phyloP scores from a whole-genome alignment of 2,797 vertebrate species.

The Podarcis siculus region DNA sequence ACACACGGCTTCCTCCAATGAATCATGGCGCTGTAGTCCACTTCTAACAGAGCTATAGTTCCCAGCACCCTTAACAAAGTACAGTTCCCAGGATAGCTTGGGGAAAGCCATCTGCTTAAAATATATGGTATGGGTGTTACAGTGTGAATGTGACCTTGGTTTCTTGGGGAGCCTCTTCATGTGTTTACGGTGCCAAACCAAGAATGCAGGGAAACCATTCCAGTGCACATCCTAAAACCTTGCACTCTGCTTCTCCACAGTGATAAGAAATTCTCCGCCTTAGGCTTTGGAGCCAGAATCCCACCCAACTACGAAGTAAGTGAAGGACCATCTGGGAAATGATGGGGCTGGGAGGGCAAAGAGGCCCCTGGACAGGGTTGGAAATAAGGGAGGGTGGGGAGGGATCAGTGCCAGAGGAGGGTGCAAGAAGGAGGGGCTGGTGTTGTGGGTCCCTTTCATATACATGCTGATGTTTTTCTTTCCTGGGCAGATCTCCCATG shows the following conservation, averaged over 20 bases:
- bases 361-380: background rate
- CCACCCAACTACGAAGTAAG: constrained; percentile 96
- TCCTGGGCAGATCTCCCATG: constrained; percentile 89
- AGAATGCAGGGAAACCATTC: no score
- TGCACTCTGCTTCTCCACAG: constrained; percentile 71
- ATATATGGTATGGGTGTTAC: no score
- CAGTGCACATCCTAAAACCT: background rate
- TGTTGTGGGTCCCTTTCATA: no score
- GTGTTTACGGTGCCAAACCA: no score
- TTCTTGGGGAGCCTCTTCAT: background rate
- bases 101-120: no score
- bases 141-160: background rate
- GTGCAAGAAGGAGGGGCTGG: no score
- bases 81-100: no score
- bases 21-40: no score
- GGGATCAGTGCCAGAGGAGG: background rate
- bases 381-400: background rate
- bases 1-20: no score
- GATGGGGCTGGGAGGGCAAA: background rate
- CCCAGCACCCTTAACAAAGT: no score
- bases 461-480: background rate
- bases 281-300: constrained; percentile 97
- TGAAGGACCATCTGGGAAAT: fast-evolving
- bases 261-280: constrained; percentile 94
- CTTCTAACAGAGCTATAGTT: no score